Evolutionary conservation across 2,113 vertebrate genomes (phyloP).

Genomic region (Candoia aspera): DNA sequence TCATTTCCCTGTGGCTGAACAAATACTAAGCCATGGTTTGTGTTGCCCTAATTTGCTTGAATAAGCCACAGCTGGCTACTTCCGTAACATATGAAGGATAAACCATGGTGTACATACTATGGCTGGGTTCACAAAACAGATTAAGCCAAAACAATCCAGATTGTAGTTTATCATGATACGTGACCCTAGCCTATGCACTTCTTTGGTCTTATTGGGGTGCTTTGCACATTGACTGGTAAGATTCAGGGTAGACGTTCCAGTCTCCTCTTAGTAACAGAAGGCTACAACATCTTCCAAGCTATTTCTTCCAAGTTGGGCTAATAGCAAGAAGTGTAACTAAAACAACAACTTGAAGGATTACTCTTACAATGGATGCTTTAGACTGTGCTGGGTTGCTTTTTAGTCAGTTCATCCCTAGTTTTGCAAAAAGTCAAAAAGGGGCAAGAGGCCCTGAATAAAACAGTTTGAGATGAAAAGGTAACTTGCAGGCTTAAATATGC

Average conservation of each 20-base stretch:
- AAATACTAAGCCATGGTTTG: not conserved
- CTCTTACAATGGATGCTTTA: not conserved
- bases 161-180: not conserved
- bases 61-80: not conserved
- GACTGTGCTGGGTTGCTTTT: rapidly evolving
- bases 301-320: too few relatives aligned
- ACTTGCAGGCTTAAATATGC: not conserved
- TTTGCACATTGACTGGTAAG: not conserved
- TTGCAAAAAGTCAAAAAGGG: not conserved
- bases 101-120: not conserved
- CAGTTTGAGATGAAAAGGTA: not conserved
- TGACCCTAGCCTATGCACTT: not conserved
- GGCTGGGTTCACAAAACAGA: not conserved
- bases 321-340: rapidly evolving
- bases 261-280: not conserved
- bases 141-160: not conserved
- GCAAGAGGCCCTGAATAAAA: not conserved
- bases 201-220: not conserved
- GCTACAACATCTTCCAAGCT: not conserved
- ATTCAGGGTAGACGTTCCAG: not conserved
- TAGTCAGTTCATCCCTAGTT: not conserved
- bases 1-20: not conserved
- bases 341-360: not conserved
- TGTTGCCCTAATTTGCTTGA: not conserved
- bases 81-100: not conserved